These are phyloP conservation scores for Chelon auratus DNA, from an alignment of 2,797 vertebrate species.

Conservation along the genomic window DNA sequence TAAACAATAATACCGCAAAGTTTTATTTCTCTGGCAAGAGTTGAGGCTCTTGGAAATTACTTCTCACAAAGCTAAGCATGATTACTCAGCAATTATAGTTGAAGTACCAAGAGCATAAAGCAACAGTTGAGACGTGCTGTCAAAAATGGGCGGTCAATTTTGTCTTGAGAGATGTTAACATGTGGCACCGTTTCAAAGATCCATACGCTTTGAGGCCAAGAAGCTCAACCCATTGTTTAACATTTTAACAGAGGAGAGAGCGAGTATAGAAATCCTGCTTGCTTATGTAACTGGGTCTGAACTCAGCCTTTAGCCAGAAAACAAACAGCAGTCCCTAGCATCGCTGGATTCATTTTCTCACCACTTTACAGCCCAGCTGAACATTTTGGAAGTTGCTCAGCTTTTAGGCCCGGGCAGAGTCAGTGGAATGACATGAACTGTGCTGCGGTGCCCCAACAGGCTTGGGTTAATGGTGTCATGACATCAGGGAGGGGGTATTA, in stretches of 20 bases:
- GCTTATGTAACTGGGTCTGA: slow-evolving; percentile 27
- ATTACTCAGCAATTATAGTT: slow-evolving; percentile 41
- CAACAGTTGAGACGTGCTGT: slow-evolving; percentile 23
- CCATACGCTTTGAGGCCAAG: background rate
- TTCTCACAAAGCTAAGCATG: slow-evolving; percentile 38
- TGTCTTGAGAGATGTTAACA: slow-evolving; percentile 14
- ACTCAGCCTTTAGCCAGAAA: slow-evolving; percentile 29
- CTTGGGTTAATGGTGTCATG: slow-evolving; percentile 79
- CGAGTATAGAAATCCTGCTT: slow-evolving; percentile 1
- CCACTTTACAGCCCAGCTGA: slow-evolving; percentile 32
- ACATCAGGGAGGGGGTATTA: slow-evolving; percentile 79
- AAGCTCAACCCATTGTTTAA: slow-evolving; percentile 1
- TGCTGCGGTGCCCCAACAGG: slow-evolving; percentile 57
- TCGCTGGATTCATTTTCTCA: slow-evolving; percentile 21
- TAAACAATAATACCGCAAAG: slow-evolving; percentile 42
- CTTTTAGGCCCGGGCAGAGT: slow-evolving; percentile 51
- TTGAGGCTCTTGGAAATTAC: slow-evolving; percentile 50
- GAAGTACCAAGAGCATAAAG: slow-evolving; percentile 30
- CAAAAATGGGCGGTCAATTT: slow-evolving; percentile 12
- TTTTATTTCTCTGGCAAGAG: slow-evolving; percentile 47
- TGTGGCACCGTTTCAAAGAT: background rate
- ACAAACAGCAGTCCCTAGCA: slow-evolving; percentile 17
- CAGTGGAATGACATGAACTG: slow-evolving; percentile 63
- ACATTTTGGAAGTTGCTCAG: slow-evolving; percentile 36
- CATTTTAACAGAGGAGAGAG: slow-evolving; percentile 4